Conservation (phyloP, 2,797 vertebrate genomes). For the Sebastes taczanowskii region DNA sequence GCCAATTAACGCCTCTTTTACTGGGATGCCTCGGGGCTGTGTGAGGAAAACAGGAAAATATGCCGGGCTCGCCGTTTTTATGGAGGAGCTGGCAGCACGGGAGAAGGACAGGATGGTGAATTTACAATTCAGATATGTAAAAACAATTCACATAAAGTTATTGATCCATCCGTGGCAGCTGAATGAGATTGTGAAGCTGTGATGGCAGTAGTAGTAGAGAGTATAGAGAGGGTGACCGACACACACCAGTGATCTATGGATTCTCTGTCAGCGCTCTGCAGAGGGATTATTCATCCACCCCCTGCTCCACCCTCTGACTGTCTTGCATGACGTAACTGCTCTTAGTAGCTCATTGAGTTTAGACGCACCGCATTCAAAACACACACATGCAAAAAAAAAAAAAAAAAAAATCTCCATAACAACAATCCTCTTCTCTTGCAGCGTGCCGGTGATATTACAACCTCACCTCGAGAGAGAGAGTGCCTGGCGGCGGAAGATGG, state of each 20-base stretch:
- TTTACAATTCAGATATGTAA: neutral
- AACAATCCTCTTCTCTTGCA: slow-evolving; percentile 18
- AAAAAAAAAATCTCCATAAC: slow-evolving; percentile 11
- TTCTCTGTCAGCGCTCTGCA: slow-evolving; percentile 60
- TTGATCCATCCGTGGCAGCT: neutral
- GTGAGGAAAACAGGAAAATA: slow-evolving; percentile 43
- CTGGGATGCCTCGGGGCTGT: slow-evolving; percentile 29
- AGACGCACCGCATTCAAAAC: slow-evolving; percentile 18
- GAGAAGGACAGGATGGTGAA: neutral
- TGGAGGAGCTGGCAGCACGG: neutral
- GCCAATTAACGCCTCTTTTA: slow-evolving; percentile 55
- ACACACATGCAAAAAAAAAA: neutral
- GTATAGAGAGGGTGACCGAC: slow-evolving; percentile 49
- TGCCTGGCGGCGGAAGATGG: neutral
- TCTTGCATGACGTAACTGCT: slow-evolving; percentile 57
- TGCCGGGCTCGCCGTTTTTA: slow-evolving; percentile 19
- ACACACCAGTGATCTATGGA: slow-evolving; percentile 63
- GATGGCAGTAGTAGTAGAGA: neutral
- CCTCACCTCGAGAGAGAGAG: neutral
- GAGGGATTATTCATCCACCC: slow-evolving; percentile 40
- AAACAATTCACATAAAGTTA: neutral
- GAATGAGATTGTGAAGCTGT: neutral
- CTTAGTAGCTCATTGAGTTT: slow-evolving; percentile 27
- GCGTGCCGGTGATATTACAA: slow-evolving; percentile 32
- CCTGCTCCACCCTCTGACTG: slow-evolving; percentile 29